Evolutionary conservation across 2,113 vertebrate species (phyloP).

Genomic region (Holacanthus passer): DNA sequence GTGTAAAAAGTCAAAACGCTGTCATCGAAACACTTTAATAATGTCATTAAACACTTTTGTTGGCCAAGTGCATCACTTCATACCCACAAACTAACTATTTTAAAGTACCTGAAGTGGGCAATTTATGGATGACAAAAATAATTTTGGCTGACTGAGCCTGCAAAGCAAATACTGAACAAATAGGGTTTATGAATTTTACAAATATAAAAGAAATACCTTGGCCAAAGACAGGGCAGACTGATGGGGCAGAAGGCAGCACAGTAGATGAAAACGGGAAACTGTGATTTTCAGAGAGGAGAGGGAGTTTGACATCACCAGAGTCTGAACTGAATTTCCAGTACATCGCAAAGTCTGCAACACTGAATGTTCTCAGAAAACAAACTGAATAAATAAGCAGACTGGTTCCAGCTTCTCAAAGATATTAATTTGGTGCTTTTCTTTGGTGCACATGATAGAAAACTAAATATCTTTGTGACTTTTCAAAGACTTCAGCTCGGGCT

Average conservation of each 20-base stretch:
- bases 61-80: constrained; percentile 26
- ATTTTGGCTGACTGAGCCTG: not conserved
- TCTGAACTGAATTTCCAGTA: not conserved
- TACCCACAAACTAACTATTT: not conserved
- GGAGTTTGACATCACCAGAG: not conserved
- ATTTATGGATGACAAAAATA: not conserved
- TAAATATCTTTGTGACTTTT: not conserved
- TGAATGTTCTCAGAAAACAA: not conserved
- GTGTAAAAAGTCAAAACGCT: constrained; percentile 34
- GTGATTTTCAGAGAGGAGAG: constrained; percentile 8
- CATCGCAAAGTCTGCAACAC: not conserved
- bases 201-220: not conserved
- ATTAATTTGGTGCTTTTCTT: not conserved
- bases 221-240: not conserved
- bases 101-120: constrained; percentile 13
- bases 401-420: not conserved
- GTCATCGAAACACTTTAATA: constrained; percentile 25
- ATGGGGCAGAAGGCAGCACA: constrained; percentile 15
- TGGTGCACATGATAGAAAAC: not conserved
- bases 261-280: not conserved
- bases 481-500: not conserved
- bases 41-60: constrained; percentile 16
- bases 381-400: not conserved
- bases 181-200: not conserved
- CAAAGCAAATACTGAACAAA: not conserved